Base-by-base conservation (phyloP, 2,113 vertebrate genomes). In the Cynoglossus semilaevis region DNA sequence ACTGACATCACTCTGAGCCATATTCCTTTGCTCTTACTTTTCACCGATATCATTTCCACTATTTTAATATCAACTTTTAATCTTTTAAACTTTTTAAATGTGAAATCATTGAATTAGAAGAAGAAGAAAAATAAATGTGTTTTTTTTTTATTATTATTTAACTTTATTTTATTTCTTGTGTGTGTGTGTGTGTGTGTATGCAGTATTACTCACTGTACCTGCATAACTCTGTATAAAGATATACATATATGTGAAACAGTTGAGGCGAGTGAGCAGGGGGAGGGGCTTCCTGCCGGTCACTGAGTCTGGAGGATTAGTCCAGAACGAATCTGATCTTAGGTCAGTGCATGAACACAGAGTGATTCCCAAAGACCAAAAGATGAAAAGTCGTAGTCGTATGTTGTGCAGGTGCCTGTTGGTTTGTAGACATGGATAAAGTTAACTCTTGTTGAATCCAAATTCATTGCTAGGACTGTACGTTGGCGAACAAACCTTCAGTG, bases 31-130 rank as follows among this genome's bases (percentile, higher is more conserved):
- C 51, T 82, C 70, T 85, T 82, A 62, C 66, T 79, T 77, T 76
- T 79, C 76, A 82, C 74, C 46, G 38, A 76, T 72, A 55, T 85
- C 85, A 82, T 94, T 91, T 94, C n/a, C 93, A 93, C 92, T 91
- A 91, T 93, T 91, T 91, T 91, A 77, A 79, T 77, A 75, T 80
- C 54, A 63, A 84, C 74, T 81, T 85, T 79, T 69, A 68, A 70
- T 80, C 66, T 80, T 68, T 79, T 51, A 67, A 74, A 79, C 57
- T 75, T 78, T 93, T 92, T 91, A 90, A 87, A 84, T 86, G 79
- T 88, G 58, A 84, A 82, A 57, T 79, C 51, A 74, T 88, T 86
- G 72, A 69, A 94, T 90, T 92, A 92, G 52, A 15, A 4, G n/a
- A 45, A n/a, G 13, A 34, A 74, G 70, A 76, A 76, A 72, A 73